Conservation (phyloP, 2,797 vertebrate species). For the Erithacus rubecula region DNA sequence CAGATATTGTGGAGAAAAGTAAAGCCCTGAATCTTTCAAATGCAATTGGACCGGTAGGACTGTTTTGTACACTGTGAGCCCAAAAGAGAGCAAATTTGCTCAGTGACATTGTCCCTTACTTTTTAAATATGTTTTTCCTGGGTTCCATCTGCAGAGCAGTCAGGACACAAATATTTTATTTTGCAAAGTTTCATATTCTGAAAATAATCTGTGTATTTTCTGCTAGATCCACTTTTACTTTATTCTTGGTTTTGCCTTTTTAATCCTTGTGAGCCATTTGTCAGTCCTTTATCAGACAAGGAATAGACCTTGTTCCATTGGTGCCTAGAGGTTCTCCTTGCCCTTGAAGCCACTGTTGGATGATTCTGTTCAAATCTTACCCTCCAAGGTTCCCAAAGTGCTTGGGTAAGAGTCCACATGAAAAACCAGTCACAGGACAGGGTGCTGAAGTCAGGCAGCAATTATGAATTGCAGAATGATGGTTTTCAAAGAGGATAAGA, state of each 20-base stretch:
- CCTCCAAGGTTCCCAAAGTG: background rate
- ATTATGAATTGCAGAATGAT: background rate
- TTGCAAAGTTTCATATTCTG: background rate
- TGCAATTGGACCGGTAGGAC: background rate
- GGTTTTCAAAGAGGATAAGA: background rate
- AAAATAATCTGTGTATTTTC: background rate
- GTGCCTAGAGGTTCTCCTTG: background rate
- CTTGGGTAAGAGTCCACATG: background rate
- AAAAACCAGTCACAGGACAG: background rate
- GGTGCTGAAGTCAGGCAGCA: background rate
- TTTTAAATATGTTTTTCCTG: background rate
- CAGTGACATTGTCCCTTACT: background rate
- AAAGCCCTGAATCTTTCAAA: background rate
- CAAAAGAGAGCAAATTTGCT: background rate
- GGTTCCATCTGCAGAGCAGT: background rate
- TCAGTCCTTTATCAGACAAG: background rate
- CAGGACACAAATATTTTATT: background rate
- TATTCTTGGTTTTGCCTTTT: background rate
- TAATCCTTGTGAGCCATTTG: background rate
- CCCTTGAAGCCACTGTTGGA: background rate
- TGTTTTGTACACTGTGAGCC: background rate
- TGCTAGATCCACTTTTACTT: background rate
- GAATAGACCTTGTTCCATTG: background rate
- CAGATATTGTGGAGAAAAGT: background rate
- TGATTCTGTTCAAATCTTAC: background rate